Percentiles rank a stretch among this genome's conserved stretches.
Conservation (phyloP, 2,113 vertebrate genomes). For the Erythrocercus mccallii region DNA sequence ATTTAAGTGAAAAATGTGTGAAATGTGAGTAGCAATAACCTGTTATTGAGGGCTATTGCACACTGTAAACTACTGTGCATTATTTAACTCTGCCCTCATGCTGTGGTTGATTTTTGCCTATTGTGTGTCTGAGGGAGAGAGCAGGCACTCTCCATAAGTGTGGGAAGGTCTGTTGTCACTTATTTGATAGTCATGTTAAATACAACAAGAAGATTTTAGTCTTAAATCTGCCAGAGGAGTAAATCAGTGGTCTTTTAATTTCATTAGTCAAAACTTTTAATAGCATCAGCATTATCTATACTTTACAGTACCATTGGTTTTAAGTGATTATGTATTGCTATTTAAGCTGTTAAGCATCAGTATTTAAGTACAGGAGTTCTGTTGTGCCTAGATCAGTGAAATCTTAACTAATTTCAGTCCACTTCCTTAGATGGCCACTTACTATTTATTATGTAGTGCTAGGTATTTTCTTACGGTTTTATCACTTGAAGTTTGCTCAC, state of each 20-base stretch:
- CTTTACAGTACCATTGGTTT: background rate
- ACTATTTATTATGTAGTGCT: background rate
- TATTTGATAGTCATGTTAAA: background rate
- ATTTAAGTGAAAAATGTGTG: background rate
- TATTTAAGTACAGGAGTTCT: background rate
- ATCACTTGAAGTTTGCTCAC: background rate
- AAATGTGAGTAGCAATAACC: background rate
- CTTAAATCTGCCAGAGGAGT: background rate
- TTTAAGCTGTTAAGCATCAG: background rate
- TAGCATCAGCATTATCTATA: background rate
- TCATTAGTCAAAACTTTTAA: background rate
- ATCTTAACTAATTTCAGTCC: background rate
- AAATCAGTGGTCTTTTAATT: background rate
- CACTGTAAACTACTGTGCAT: background rate
- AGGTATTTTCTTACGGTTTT: background rate
- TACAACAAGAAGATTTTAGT: background rate
- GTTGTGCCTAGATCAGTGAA: background rate
- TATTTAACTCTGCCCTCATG: background rate
- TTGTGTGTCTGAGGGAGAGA: background rate
- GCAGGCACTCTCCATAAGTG: background rate
- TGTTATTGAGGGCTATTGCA: background rate
- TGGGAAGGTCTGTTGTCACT: background rate
- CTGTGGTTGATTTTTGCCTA: background rate
- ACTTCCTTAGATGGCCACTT: background rate
- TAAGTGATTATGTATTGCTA: background rate